phyloP scores from a whole-genome alignment of 2,888 invertebrate genomes.

The Altica lythri region DNA sequence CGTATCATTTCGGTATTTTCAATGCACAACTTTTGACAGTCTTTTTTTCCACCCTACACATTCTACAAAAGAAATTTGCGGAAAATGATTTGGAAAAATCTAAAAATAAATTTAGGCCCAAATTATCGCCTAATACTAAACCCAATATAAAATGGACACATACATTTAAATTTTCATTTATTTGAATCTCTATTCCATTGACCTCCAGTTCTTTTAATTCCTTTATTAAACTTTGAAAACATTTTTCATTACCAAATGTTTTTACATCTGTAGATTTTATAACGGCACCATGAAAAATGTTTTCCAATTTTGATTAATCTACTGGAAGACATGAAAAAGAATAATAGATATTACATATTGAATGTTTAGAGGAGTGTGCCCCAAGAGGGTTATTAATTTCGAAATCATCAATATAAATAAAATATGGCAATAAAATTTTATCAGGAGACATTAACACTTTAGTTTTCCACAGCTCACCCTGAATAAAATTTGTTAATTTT shows the following conservation, averaged over 20 bases:
- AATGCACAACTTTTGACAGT: constrained; percentile 10
- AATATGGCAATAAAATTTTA: constrained; percentile 37
- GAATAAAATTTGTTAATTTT: constrained; percentile 35
- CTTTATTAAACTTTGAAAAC: constrained; percentile 19
- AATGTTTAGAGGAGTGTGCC: constrained; percentile 33
- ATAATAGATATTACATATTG: constrained; percentile 38
- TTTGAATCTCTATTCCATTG: constrained; percentile 27
- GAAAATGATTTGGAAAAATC: constrained; percentile 35
- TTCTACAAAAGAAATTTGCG: constrained; percentile 33
- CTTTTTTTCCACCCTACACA: constrained; percentile 31
- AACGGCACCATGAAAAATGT: constrained; percentile 34
- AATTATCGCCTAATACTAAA: constrained; percentile 36
- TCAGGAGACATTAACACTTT: constrained; percentile 33
- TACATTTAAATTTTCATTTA: neutral
- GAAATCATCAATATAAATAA: constrained; percentile 40
- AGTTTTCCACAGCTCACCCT: constrained; percentile 38
- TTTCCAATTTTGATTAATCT: constrained; percentile 35
- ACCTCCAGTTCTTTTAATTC: constrained; percentile 33
- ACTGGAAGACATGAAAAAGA: constrained; percentile 35
- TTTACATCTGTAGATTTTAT: constrained; percentile 37
- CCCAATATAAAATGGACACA: constrained; percentile 35
- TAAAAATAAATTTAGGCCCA: constrained; percentile 36
- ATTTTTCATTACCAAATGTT: constrained; percentile 25
- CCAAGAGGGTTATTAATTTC: constrained; percentile 44
- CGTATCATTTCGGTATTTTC: constrained; percentile 30